A percentile compares a stretch with the other conserved stretches of the same genome.
These are phyloP conservation scores for Macrotrachela quadricornifera DNA, from an alignment of 1,140 invertebrate species.

Conservation along the genomic window DNA sequence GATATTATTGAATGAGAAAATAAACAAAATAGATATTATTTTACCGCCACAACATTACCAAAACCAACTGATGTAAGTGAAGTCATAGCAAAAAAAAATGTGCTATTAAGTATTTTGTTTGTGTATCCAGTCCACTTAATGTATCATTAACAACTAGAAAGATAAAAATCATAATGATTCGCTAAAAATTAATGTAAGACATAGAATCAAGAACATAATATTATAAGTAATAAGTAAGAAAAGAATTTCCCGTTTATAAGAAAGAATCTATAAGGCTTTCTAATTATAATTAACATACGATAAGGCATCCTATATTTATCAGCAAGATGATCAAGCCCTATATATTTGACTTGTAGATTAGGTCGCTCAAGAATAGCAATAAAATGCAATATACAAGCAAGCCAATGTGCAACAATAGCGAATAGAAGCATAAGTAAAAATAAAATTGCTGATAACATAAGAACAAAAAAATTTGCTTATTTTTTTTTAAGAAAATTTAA, in stretches of 20 bases:
- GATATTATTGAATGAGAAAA: slow-evolving; percentile 29
- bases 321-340: slow-evolving; percentile 74
- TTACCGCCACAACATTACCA: slow-evolving; percentile 44
- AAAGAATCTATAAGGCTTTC: too few species aligned
- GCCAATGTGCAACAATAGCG: slow-evolving; percentile 91
- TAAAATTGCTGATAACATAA: slow-evolving; percentile 67
- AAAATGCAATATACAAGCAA: slow-evolving; percentile 74
- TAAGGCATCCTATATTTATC: slow-evolving; percentile 20
- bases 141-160: slow-evolving; percentile 12
- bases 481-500: neutral
- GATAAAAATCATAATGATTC: too few species aligned
- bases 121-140: slow-evolving; percentile 23
- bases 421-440: slow-evolving; percentile 89
- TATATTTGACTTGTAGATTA: slow-evolving; percentile 42
- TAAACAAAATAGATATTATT: slow-evolving; percentile 3
- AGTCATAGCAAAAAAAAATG: slow-evolving; percentile 86
- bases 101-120: slow-evolving; percentile 59
- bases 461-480: too few species aligned
- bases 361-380: slow-evolving; percentile 27
- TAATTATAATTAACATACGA: neutral
- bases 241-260: too few species aligned
- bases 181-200: too few species aligned
- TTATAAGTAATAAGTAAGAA: too few species aligned
- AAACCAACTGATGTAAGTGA: slow-evolving; percentile 74
- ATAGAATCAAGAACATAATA: too few species aligned